phyloP scores from a whole-genome alignment of 2,113 vertebrate genomes.

The Heterotilapia buettikoferi region DNA sequence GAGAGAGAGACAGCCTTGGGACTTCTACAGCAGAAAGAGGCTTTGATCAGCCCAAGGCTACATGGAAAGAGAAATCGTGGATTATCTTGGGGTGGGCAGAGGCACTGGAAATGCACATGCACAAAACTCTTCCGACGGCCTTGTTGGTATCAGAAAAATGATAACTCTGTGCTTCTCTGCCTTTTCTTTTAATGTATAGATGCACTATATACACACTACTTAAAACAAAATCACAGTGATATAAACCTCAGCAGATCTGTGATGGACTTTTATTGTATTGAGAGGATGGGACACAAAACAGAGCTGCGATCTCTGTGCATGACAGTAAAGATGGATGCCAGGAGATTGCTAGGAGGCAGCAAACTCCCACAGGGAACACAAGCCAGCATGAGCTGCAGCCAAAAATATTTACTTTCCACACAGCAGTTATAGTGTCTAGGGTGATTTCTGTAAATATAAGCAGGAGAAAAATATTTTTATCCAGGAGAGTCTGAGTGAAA shows the following conservation, averaged over 20 bases:
- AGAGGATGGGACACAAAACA: constrained; percentile 14
- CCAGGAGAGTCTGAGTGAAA: neutral
- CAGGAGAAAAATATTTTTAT: neutral
- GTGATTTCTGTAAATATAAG: neutral
- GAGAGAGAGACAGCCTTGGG: neutral
- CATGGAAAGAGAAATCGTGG: neutral
- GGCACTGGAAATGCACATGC: neutral
- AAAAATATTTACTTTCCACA: neutral
- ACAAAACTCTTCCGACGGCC: neutral
- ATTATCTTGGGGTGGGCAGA: neutral
- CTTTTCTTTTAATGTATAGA: neutral
- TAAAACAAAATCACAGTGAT: neutral
- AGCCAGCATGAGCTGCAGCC: neutral
- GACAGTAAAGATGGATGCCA: constrained; percentile 1
- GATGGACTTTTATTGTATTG: neutral
- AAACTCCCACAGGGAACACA: neutral
- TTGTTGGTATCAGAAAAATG: neutral
- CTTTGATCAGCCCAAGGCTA: constrained; percentile 37
- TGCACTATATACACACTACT: neutral
- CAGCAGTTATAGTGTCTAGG: neutral
- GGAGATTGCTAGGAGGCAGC: neutral
- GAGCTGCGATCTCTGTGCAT: neutral
- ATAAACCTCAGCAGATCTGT: neutral
- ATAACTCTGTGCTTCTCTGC: neutral
- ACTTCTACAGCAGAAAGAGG: neutral